These are phyloP conservation scores for Hermetia illucens DNA, from an alignment of 1,140 invertebrate species.

Conservation along the genomic window DNA sequence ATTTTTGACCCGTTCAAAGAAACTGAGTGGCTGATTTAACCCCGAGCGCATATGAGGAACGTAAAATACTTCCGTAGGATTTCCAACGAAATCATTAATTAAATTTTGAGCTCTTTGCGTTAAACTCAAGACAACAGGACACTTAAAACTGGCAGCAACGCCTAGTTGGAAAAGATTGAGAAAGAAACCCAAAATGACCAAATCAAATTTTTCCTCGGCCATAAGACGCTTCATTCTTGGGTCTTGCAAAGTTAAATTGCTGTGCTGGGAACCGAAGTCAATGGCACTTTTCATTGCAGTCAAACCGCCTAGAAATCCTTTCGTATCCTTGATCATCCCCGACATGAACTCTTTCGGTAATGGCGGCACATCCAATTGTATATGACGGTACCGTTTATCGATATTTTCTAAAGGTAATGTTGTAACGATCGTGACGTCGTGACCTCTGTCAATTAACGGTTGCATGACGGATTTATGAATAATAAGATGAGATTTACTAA, in stretches of 20 bases:
- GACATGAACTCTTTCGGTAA: neutral
- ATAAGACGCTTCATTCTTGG: neutral
- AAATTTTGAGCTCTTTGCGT: neutral
- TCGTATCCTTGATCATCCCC: neutral
- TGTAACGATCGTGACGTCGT: neutral
- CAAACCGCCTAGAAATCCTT: neutral
- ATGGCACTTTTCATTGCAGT: neutral
- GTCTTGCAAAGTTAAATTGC: neutral
- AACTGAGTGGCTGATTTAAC: neutral
- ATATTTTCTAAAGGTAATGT: neutral
- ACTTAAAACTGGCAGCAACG: slow-evolving; percentile 2
- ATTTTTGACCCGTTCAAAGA: neutral
- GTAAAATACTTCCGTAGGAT: neutral
- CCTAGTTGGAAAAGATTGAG: neutral
- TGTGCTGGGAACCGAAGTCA: no score
- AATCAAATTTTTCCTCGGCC: neutral
- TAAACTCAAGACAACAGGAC: neutral
- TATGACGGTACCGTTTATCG: neutral
- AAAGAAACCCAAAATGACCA: neutral
- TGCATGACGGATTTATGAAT: neutral
- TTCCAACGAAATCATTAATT: neutral
- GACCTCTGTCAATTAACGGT: neutral
- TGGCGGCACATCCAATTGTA: neutral
- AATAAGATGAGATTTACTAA: neutral
- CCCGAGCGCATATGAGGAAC: slow-evolving; percentile 5